phyloP scores from a whole-genome alignment of 2,797 vertebrate genomes.

The Triplophysa yarkandensis region DNA sequence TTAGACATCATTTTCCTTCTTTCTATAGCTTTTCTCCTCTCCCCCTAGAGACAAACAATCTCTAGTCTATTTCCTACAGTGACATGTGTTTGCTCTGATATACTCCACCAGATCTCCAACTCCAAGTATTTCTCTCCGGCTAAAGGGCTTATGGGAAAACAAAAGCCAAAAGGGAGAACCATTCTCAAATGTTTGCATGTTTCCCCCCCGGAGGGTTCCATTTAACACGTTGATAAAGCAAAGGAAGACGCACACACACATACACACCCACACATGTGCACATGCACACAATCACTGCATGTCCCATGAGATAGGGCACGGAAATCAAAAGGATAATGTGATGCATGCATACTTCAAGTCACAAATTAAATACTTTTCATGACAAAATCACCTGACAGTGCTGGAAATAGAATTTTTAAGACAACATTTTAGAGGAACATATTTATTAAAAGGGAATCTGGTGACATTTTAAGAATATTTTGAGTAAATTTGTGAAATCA shows the following conservation, averaged over 20 bases:
- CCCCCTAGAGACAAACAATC: background rate
- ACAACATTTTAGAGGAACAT: too few relatives aligned
- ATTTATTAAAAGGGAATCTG: too few relatives aligned
- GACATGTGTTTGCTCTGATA: background rate
- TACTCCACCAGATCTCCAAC: slow-evolving; percentile 47
- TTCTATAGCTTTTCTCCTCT: background rate
- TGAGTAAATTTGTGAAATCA: too few relatives aligned
- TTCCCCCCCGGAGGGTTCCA: slow-evolving; percentile 49
- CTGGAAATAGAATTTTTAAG: background rate
- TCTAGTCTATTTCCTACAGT: background rate
- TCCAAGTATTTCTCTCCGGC: slow-evolving; percentile 36
- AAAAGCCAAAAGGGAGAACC: slow-evolving; percentile 50
- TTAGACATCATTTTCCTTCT: background rate
- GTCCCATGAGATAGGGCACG: slow-evolving; percentile 49
- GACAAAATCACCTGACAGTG: slow-evolving; percentile 60
- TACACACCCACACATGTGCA: too few relatives aligned
- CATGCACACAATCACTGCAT: too few relatives aligned
- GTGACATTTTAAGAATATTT: too few relatives aligned
- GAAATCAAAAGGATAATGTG: slow-evolving; percentile 64
- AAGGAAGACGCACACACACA: slow-evolving; percentile 41
- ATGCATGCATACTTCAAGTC: slow-evolving; percentile 49
- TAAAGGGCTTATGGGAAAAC: slow-evolving; percentile 44
- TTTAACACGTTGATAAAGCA: slow-evolving; percentile 56
- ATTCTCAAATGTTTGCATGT: slow-evolving; percentile 52
- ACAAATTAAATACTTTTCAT: slow-evolving; percentile 60